phyloP scores from a whole-genome alignment of 1,140 invertebrate species.

The Lepidotrigona ventralis region DNA sequence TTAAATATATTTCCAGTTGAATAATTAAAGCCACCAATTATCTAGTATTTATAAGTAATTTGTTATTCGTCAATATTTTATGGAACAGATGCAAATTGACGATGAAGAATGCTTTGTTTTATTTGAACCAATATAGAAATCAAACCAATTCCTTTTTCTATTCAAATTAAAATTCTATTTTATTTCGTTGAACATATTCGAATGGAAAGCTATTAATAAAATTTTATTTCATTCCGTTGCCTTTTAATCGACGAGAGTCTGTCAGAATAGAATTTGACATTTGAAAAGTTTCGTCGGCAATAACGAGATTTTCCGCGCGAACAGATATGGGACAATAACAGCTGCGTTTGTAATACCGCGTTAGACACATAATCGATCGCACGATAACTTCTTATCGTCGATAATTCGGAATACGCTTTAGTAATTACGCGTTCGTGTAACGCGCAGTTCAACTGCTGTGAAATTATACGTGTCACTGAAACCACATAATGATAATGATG shows the following conservation, averaged over 20 bases:
- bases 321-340: neutral
- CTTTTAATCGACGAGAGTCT: neutral
- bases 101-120: neutral
- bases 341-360: neutral
- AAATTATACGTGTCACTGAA: neutral
- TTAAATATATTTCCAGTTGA: no score
- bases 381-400: neutral
- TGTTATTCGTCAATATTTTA: neutral
- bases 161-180: neutral
- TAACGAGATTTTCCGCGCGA: neutral
- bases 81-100: neutral
- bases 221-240: no score
- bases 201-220: no score
- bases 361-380: neutral
- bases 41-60: neutral
- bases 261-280: neutral
- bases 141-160: neutral
- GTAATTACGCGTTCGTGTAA: neutral
- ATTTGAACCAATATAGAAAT: neutral
- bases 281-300: neutral
- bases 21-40: neutral
- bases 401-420: neutral
- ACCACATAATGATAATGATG: no score
- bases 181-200: neutral
- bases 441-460: no score